Evolutionary conservation across 2,888 invertebrate species (phyloP).

Genomic region (Xylophagus ater): DNA sequence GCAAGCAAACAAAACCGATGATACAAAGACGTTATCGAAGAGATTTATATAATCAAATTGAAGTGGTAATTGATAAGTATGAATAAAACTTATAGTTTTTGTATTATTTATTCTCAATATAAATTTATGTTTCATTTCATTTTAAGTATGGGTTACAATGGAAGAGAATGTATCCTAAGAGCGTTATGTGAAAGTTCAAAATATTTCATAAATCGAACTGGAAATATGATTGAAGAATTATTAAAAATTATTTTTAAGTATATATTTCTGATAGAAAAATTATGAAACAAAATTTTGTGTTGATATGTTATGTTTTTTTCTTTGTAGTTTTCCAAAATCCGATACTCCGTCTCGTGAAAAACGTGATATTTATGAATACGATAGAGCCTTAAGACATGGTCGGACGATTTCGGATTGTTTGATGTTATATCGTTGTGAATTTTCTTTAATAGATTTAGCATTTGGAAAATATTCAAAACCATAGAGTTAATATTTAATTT

Average conservation of each 20-base stretch:
- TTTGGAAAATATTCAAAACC: constrained; percentile 42
- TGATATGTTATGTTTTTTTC: not conserved
- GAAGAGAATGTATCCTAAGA: constrained; percentile 56
- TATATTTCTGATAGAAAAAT: constrained; percentile 24
- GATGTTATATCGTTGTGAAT: constrained; percentile 48
- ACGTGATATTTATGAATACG: constrained; percentile 52
- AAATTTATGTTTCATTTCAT: constrained; percentile 5
- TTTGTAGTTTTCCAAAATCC: constrained; percentile 50
- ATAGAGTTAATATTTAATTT: not conserved
- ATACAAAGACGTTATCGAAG: constrained; percentile 51
- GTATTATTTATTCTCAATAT: not conserved
- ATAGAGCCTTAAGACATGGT: constrained; percentile 49
- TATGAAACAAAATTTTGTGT: not conserved
- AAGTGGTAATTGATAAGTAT: constrained; percentile 58
- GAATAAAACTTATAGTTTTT: no score
- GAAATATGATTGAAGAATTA: constrained; percentile 57
- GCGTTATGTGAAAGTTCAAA: constrained; percentile 64
- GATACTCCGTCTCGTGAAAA: constrained; percentile 50
- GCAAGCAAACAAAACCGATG: constrained; percentile 32
- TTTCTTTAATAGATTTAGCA: constrained; percentile 61
- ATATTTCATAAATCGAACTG: constrained; percentile 47
- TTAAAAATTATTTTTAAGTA: constrained; percentile 58
- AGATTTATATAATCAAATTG: constrained; percentile 58
- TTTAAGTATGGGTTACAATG: constrained; percentile 65
- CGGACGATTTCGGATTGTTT: constrained; percentile 42